Conservation (phyloP, 2,797 vertebrate genomes). For the Dendrocincla fuliginosa region DNA sequence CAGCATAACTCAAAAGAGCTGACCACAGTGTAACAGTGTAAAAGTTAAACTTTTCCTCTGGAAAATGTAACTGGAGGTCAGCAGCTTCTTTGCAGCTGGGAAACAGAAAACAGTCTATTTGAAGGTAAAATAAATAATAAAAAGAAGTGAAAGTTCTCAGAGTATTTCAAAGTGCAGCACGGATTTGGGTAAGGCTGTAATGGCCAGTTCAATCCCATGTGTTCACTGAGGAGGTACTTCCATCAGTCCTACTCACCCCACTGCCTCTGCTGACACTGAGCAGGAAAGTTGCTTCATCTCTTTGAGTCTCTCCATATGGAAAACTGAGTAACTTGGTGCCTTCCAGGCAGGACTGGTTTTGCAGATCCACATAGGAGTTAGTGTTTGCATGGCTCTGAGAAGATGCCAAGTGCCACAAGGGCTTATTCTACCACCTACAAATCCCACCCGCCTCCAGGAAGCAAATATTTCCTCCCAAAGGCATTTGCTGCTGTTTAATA, state of each 20-base stretch:
- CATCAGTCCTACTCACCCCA: neutral
- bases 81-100: slow-evolving; percentile 4
- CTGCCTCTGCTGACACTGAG: neutral
- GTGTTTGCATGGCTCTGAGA: neutral
- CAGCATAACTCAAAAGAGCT: neutral
- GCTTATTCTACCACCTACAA: neutral
- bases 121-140: neutral
- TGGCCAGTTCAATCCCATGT: accelerated
- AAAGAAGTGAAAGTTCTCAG: neutral
- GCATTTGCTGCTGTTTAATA: neutral
- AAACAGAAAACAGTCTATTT: neutral
- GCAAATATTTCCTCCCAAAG: neutral
- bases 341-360: neutral
- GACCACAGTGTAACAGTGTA: slow-evolving; percentile 20
- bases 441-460: neutral
- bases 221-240: neutral
- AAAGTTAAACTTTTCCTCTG: slow-evolving; percentile 6
- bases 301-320: neutral
- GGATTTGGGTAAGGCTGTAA: neutral
- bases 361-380: neutral
- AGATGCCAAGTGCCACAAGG: neutral
- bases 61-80: neutral
- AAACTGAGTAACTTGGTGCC: neutral
- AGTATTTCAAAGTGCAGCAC: neutral
- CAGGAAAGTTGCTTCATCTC: neutral